Percentiles rank a stretch among this genome's conserved stretches.
Conservation (phyloP, 2,888 invertebrate genomes). For the Tortricodes alternella region DNA sequence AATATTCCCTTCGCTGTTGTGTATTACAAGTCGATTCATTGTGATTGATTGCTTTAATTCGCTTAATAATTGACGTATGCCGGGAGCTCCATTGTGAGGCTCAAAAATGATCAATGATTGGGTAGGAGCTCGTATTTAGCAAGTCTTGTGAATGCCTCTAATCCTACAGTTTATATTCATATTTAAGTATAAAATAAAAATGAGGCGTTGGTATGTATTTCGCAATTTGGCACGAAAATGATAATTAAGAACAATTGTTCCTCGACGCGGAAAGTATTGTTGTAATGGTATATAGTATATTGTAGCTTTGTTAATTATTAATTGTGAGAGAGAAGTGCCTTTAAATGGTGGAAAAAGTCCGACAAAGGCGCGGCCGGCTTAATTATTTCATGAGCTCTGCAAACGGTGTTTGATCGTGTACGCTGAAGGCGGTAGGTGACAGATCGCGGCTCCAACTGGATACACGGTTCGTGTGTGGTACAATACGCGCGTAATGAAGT, state of each 20-base stretch:
- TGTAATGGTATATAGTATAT: neutral
- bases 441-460: constrained; percentile 49
- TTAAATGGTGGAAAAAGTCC: neutral
- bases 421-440: constrained; percentile 64
- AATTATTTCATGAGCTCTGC: constrained; percentile 14
- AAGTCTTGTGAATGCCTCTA: neutral
- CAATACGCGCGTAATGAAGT: constrained; percentile 83
- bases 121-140: constrained; percentile 15
- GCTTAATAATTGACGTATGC: constrained; percentile 52
- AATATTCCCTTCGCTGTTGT: constrained; percentile 52
- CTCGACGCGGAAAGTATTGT: neutral
- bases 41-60: constrained; percentile 64
- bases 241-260: constrained; percentile 2
- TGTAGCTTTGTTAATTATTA: constrained; percentile 15
- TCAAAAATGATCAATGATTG: constrained; percentile 38
- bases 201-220: neutral
- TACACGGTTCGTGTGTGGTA: constrained; percentile 56
- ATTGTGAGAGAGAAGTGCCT: constrained; percentile 10
- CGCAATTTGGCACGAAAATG: neutral
- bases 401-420: constrained; percentile 22
- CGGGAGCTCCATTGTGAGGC: constrained; percentile 45
- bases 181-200: neutral
- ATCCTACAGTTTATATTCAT: neutral
- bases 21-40: constrained; percentile 53
- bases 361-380: constrained; percentile 9